phyloP scores from a whole-genome alignment of 2,113 vertebrate species.

The Osmerus mordax region DNA sequence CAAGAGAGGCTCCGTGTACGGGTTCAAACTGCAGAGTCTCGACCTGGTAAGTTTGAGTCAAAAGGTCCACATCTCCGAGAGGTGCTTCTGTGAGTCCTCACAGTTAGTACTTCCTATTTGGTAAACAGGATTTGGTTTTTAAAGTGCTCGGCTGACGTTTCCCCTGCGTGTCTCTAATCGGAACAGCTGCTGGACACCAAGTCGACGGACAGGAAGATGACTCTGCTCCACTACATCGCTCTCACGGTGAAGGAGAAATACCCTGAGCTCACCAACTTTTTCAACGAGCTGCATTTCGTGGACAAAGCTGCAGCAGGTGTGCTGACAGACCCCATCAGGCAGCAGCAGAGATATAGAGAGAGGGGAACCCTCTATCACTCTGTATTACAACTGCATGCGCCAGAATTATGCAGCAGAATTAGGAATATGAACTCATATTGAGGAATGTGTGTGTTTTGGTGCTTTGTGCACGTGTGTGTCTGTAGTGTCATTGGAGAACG shows the following conservation, averaged over 20 bases:
- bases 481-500: constrained; percentile 93
- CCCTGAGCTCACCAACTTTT: constrained; percentile 86
- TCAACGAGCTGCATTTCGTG: constrained; percentile 92
- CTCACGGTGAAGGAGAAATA: constrained; percentile 93
- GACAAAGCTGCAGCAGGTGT: constrained; percentile 94
- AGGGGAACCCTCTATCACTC: not conserved
- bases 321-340: constrained; percentile 1
- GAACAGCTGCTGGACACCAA: constrained; percentile 94
- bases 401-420: too few species aligned
- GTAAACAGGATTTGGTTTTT: not conserved
- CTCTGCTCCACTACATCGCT: constrained; percentile 92
- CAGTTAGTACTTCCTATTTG: not conserved
- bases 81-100: not conserved
- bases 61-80: not conserved
- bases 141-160: constrained; percentile 2
- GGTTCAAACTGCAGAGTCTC: constrained; percentile 91
- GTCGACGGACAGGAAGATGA: constrained; percentile 95
- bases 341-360: not conserved
- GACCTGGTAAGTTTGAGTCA: constrained; percentile 71
- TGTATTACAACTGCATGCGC: not conserved
- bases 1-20: constrained; percentile 92
- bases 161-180: too few species aligned
- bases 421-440: not conserved
- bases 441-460: constrained; percentile 5
- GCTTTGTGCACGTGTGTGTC: constrained; percentile 6